Evolutionary conservation across 2,113 vertebrate species (phyloP).

Genomic region (Paradoxurus hermaphroditus): DNA sequence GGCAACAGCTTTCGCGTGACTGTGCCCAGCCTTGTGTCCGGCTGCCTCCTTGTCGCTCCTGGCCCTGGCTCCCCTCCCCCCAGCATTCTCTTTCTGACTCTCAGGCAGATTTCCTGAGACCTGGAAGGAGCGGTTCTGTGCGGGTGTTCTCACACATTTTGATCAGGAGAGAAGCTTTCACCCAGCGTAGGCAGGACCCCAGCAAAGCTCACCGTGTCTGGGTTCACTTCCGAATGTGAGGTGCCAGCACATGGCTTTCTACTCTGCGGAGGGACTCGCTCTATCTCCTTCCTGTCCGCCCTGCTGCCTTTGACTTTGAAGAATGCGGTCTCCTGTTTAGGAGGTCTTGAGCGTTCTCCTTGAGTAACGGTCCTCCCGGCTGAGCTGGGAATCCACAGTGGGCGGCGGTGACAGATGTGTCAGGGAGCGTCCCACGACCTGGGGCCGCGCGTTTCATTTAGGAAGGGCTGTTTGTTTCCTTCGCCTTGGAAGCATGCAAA

Average conservation of each 20-base stretch:
- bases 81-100: neutral
- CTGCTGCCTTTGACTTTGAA: neutral
- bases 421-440: accelerated
- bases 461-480: neutral
- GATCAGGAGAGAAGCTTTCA: neutral
- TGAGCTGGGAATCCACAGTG: neutral
- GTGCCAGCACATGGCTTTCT: neutral
- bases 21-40: neutral
- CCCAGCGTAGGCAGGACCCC: too few species aligned
- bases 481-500: neutral
- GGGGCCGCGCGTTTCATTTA: neutral
- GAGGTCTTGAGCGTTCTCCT: neutral
- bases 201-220: neutral
- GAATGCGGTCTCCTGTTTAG: neutral
- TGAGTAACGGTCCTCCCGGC: accelerated
- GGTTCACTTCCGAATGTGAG: too few species aligned
- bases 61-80: accelerated
- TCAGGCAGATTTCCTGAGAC: neutral
- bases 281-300: neutral
- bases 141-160: neutral
- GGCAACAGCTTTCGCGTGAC: neutral
- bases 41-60: neutral
- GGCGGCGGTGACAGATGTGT: too few species aligned
- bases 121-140: neutral
- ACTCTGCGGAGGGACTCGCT: neutral